Conservation (phyloP, 2,888 invertebrate genomes). For the Napeogenes sylphis region DNA sequence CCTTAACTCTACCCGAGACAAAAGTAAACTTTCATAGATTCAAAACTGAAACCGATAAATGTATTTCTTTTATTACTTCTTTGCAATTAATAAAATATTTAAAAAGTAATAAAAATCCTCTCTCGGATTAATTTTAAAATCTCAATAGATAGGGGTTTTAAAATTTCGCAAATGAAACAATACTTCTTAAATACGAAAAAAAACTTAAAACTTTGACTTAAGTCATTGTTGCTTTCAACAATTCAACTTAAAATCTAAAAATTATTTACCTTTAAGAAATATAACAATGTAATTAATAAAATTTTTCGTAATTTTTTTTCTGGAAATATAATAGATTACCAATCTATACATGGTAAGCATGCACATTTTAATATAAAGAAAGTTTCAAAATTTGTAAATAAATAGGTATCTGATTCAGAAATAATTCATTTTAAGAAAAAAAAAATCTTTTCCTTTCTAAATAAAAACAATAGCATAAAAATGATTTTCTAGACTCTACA, state of each 20-base stretch:
- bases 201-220: conserved; percentile 1
- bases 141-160: no score
- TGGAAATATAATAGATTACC: background rate
- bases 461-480: no score
- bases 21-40: no score
- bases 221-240: background rate
- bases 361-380: background rate
- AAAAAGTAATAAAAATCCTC: no score
- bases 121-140: no score
- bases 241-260: conserved; percentile 13
- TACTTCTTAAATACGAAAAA: conserved; percentile 13
- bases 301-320: background rate
- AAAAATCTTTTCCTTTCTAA: no score
- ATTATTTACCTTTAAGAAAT: conserved; percentile 6
- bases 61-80: no score
- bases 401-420: background rate
- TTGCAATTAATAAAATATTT: no score
- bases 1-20: no score
- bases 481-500: background rate
- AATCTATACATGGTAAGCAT: background rate
- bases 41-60: no score
- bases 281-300: background rate
- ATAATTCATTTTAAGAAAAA: background rate
- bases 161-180: background rate
- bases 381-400: conserved; percentile 8